Base-by-base conservation (phyloP, 2,113 vertebrate species). In the Coreoperca whiteheadi region DNA sequence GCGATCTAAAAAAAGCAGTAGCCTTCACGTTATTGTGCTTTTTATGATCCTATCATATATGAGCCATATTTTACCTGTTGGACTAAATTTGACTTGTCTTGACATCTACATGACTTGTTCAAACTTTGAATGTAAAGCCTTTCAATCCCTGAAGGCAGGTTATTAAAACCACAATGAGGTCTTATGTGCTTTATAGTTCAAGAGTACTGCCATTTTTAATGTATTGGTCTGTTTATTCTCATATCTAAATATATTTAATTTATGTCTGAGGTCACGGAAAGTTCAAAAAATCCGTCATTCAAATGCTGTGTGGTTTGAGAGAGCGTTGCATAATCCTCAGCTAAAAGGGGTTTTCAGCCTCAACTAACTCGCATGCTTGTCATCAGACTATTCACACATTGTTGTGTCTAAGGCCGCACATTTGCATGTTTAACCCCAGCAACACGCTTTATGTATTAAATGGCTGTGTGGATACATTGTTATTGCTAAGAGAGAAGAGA, bases 351-450 rank as follows among this genome's bases (percentile, higher is more conserved):
- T 15, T 56, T 63, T 81, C 74, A 78, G 59, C 77, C 53, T 79
- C 14, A 46, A n/a, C 32, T 54, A 70, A 41, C 43, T 39, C 67
- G 21, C 6, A n/a, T 25, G 46, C 25, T 21, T 57, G 50, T 77
- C 73, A 68, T 77, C 37, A 76, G 14, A 51, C 59, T 53, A 75
- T 81, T 77, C 77, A 81, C 21, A 77, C 28, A 21, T 11, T 51
- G 64, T 75, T 84, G 66, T 34, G 67, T 84, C 74, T 67, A 3
- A 53, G 51, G 37, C 18, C 37, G 20, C 30, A 8, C 39, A 70
- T 86, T 81, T 83, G 48, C 81, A 86, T 71, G 46, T 64, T 72
- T 75, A 8, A 80, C 6, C 51, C 20, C 25, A 37, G 54, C 15
- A 6, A 41, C 51, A 71, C 9, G 4, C 65, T 66, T 39, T 54